Conservation (phyloP, 2,113 vertebrate genomes). For the Calcarius ornatus region DNA sequence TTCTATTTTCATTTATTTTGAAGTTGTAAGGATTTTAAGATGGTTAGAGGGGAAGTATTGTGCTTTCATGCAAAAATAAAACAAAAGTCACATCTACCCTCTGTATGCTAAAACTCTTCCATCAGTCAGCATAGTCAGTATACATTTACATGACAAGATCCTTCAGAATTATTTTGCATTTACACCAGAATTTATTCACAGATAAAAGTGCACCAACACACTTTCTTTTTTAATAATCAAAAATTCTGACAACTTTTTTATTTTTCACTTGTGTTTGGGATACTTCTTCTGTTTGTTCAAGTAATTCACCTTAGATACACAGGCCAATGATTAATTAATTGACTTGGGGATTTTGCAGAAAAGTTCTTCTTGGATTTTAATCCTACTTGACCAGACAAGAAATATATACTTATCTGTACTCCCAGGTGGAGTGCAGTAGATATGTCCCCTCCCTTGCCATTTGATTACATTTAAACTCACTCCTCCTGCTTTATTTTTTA, state of each 20-base stretch:
- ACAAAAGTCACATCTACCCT: neutral
- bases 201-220: neutral
- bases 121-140: neutral
- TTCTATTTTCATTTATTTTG: neutral
- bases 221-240: neutral
- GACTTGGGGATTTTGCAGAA: neutral
- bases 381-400: neutral
- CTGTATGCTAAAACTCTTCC: neutral
- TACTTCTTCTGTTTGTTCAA: neutral
- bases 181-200: neutral
- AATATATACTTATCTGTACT: neutral
- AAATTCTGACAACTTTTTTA: neutral
- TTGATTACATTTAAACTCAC: conserved; percentile 3
- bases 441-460: neutral
- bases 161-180: neutral
- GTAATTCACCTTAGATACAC: neutral
- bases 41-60: neutral
- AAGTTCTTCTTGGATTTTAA: conserved; percentile 1
- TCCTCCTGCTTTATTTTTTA: conserved; percentile 35
- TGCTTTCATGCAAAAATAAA: neutral
- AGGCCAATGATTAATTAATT: neutral
- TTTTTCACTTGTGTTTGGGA: neutral
- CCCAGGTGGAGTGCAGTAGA: neutral
- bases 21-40: neutral
- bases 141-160: neutral